Evolutionary conservation across 2,888 invertebrate species (phyloP), one percentile per base, ranked within the genome.

Genomic region (Camponotus fellah): DNA sequence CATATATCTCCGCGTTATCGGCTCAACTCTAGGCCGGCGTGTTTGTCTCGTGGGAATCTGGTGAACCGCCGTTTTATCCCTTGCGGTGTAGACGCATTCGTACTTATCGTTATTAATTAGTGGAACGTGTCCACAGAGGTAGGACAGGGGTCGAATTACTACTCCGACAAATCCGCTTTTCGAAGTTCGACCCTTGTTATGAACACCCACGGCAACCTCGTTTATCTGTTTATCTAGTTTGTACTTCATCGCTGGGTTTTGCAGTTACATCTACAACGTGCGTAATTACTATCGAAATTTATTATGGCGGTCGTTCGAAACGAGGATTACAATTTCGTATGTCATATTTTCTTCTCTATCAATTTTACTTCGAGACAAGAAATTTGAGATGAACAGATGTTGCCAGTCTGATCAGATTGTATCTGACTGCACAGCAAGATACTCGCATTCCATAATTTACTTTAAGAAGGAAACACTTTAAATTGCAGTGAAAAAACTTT

Each of bases 101-200:
- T 93, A 92, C 92, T 93, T 93, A 93, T 93, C 93, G 93, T 92
- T 93, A 92, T 93, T 92, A 94, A 93, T 94, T 93, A 93, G 89
- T 86, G 76, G 90, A 90, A 88, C 87, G 90, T 86, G 87, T 89
- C 90, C 89, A 80, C 83, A 83, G 87, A 88, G 87, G 88, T 84
- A 65, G 89, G 90, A 92, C 91, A 90, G 84, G 88, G 90, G 87
- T 91, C 89, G 91, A 90, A 91, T 91, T 92, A 92, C 85, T 90
- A 85, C 83, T 88, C 80, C 88, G 83, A 88, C 88, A 92, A 92
- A 93, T 92, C 92, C 92, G 89, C 89, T 91, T 92, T 91, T 83
- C 74, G 65, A 75, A 87, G 85, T 87, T 84, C 81, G 72, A 62
- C 76, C 72, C 80, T 62, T 32, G 68, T 49, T 75, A 65, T 43